Percentiles rank a stretch among this genome's conserved stretches.
Conservation (phyloP, 2,888 invertebrate species). For the Vandiemenella viatica region DNA sequence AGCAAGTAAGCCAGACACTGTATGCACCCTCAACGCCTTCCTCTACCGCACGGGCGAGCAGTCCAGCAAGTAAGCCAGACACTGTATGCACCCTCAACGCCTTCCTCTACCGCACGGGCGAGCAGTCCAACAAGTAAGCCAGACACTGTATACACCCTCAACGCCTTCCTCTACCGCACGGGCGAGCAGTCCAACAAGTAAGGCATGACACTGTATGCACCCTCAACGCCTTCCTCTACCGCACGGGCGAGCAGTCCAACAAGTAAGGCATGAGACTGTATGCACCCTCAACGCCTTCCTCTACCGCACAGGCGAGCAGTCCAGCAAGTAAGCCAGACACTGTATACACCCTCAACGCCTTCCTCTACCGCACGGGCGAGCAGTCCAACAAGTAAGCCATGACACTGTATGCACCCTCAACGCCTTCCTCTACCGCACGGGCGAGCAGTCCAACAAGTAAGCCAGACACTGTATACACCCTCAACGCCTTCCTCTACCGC, state of each 20-base stretch:
- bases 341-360: slow-evolving; percentile 95
- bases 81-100: slow-evolving; percentile 96
- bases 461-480: too few relatives aligned
- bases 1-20: slow-evolving; percentile 52
- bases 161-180: slow-evolving; percentile 95
- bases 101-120: slow-evolving; percentile 94
- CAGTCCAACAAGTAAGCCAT: slow-evolving; percentile 70
- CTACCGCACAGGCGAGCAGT: slow-evolving; percentile 95
- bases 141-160: too few relatives aligned
- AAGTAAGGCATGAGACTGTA: too few relatives aligned
- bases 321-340: slow-evolving; percentile 56
- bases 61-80: slow-evolving; percentile 60
- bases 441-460: too few relatives aligned
- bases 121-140: slow-evolving; percentile 71
- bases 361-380: slow-evolving; percentile 93
- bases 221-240: slow-evolving; percentile 92
- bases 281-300: slow-evolving; percentile 96
- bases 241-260: slow-evolving; percentile 93
- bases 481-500: slow-evolving; percentile 95
- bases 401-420: too few relatives aligned
- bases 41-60: slow-evolving; percentile 96
- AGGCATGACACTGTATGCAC: too few relatives aligned
- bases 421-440: too few relatives aligned
- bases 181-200: slow-evolving; percentile 88
- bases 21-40: too few relatives aligned